Percentiles rank a stretch among this genome's conserved stretches.
These are phyloP conservation scores for Gymnothorax javanicus DNA, from an alignment of 2,797 vertebrate genomes.

Conservation along the genomic window DNA sequence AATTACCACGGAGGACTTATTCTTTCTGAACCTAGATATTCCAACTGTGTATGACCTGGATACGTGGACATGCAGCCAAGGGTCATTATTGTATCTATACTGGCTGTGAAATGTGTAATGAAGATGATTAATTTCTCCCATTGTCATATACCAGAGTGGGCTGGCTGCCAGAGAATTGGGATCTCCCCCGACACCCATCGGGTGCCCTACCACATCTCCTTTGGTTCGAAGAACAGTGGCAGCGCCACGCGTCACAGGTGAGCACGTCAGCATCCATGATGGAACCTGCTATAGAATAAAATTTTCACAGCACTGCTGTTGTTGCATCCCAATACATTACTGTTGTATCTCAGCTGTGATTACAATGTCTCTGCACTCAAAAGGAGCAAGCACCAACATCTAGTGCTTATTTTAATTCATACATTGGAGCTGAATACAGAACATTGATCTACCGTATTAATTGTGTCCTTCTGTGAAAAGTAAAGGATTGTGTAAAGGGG, in stretches of 20 bases:
- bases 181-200: conserved; percentile 92
- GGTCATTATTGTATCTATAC: not conserved
- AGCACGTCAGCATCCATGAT: no score
- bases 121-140: not conserved
- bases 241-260: conserved; percentile 81
- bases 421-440: not conserved
- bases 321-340: not conserved
- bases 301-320: not conserved
- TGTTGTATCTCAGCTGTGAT: not conserved
- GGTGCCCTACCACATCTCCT: conserved; percentile 94
- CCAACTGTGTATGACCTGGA: no score
- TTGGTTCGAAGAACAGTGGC: conserved; percentile 81
- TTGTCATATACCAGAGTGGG: conserved; percentile 82
- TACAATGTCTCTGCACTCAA: not conserved
- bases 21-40: no score
- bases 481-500: no score
- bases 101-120: not conserved
- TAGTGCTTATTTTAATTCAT: not conserved
- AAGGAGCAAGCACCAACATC: not conserved
- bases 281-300: not conserved
- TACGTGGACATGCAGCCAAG: not conserved
- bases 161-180: conserved; percentile 89
- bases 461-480: not conserved
- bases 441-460: not conserved
- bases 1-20: no score